phyloP scores from a whole-genome alignment of 2,113 vertebrate species.

The Nycticebus coucang region DNA sequence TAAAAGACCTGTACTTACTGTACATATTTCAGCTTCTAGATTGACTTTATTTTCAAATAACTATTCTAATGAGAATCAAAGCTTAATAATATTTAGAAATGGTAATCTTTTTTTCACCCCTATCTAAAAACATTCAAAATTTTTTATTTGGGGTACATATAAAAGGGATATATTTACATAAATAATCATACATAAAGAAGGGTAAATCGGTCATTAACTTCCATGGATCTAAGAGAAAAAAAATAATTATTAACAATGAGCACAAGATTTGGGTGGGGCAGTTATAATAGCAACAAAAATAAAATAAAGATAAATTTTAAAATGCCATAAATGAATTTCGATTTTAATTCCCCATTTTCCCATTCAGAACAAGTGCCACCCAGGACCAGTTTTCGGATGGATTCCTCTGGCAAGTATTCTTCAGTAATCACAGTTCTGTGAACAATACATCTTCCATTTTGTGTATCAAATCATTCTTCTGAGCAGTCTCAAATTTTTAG shows the following conservation, averaged over 20 bases:
- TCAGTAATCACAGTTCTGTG: constrained; percentile 82
- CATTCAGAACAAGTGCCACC: constrained; percentile 94
- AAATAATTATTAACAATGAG: background rate
- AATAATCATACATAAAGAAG: background rate
- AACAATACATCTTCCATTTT: constrained; percentile 81
- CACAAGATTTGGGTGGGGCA: background rate
- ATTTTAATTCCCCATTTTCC: constrained; percentile 88
- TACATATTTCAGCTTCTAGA: background rate
- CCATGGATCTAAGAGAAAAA: constrained; percentile 36
- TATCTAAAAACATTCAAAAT: constrained; percentile 16
- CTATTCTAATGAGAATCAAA: constrained; percentile 28
- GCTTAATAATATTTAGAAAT: constrained; percentile 30
- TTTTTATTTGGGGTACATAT: background rate
- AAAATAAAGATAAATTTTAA: constrained; percentile 80
- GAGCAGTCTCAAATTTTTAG: constrained; percentile 56
- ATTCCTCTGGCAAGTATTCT: constrained; percentile 93
- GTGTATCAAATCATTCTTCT: constrained; percentile 81
- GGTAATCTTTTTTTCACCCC: constrained; percentile 3
- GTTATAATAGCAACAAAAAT: constrained; percentile 63
- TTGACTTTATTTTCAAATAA: constrained; percentile 44
- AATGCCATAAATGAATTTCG: constrained; percentile 86
- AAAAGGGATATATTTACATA: background rate
- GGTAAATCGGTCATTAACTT: background rate
- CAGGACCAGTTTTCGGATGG: constrained; percentile 92
- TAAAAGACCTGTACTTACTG: background rate